Evolutionary conservation across 2,888 invertebrate species (phyloP).

Genomic region (Agapetus fuscipes): DNA sequence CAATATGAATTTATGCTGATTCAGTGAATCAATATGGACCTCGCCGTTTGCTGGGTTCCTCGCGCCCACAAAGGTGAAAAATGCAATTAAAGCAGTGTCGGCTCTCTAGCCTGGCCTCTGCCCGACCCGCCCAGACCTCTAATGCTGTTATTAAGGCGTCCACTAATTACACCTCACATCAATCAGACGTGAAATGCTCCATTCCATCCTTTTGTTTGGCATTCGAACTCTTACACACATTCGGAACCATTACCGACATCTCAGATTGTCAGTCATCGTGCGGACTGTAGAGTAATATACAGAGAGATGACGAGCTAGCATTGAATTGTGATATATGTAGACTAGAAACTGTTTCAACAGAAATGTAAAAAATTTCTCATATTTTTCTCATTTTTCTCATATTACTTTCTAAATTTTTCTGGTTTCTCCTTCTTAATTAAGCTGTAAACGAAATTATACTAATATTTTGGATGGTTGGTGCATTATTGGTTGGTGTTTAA

Average conservation of each 20-base stretch:
- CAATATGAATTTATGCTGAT: background rate
- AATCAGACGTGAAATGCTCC: conserved; percentile 31
- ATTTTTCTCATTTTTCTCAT: no score
- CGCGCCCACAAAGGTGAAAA: conserved; percentile 13
- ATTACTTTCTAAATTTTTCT: no score
- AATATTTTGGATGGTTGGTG: no score
- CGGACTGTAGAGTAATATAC: no score
- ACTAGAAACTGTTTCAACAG: no score
- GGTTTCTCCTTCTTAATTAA: no score
- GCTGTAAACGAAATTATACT: no score
- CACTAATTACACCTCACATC: conserved; percentile 49
- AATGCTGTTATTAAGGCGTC: conserved; percentile 48
- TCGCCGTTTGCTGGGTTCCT: background rate
- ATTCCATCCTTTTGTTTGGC: conserved; percentile 20
- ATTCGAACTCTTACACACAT: conserved; percentile 20
- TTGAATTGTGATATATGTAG: no score
- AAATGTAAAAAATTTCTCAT: no score
- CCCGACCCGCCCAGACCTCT: conserved; percentile 21
- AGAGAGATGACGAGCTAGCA: no score
- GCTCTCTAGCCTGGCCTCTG: conserved; percentile 4
- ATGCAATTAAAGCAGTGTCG: conserved; percentile 16
- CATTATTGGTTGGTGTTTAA: no score
- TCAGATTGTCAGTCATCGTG: no score
- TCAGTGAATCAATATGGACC: background rate
- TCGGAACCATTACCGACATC: conserved; percentile 15